Conservation (phyloP, 2,113 vertebrate genomes). For the Orycteropus afer region DNA sequence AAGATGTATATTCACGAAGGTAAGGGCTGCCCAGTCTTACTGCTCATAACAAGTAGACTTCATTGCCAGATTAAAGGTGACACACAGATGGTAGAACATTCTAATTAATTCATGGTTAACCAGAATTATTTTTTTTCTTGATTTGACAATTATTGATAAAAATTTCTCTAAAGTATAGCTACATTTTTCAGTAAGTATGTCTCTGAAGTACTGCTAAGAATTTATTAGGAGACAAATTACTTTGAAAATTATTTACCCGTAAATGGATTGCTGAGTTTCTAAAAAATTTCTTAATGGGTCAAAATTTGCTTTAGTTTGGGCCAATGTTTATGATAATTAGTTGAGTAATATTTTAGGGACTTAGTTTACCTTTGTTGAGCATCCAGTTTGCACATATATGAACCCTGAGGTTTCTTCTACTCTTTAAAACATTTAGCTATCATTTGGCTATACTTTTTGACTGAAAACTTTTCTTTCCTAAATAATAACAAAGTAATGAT, state of each 20-base stretch:
- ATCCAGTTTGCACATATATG: not conserved
- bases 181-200: not conserved
- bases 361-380: not conserved
- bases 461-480: conserved; percentile 17
- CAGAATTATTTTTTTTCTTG: not conserved
- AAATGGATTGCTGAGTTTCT: not conserved
- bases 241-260: not conserved
- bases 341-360: not conserved
- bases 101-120: not conserved
- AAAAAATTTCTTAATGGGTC: not conserved
- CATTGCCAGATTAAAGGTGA: not conserved
- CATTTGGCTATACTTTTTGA: not conserved
- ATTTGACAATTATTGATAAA: not conserved
- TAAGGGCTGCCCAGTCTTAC: conserved; percentile 81
- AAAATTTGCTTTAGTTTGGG: not conserved
- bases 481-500: not conserved
- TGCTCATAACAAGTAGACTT: not conserved
- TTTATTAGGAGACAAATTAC: not conserved
- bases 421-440: not conserved
- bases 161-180: not conserved
- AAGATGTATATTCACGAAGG: conserved; percentile 91
- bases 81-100: too few species aligned
- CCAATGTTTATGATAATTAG: not conserved
- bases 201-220: conserved; percentile 2
- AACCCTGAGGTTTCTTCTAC: not conserved